Evolutionary conservation across 2,888 invertebrate species (phyloP).

Genomic region (Heliothis peltigera): DNA sequence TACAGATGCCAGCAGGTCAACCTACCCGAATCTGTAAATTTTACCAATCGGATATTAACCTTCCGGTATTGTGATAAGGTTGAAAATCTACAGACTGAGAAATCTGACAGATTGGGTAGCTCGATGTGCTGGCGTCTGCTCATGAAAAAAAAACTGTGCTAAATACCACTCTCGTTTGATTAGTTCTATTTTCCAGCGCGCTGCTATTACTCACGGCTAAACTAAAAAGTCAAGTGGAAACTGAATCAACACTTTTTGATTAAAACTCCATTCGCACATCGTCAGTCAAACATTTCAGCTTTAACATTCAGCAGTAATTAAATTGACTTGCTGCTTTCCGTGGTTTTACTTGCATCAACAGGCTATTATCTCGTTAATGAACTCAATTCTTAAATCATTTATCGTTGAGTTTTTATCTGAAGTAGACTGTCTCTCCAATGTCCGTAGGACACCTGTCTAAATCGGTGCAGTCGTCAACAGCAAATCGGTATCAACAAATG

Average conservation of each 20-base stretch:
- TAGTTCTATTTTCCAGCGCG: neutral
- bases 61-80: too few species aligned
- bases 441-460: too few species aligned
- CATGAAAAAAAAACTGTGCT: neutral
- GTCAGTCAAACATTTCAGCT: slow-evolving; percentile 17
- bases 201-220: neutral
- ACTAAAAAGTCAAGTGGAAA: slow-evolving; percentile 24
- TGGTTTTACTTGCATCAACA: neutral
- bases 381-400: accelerated
- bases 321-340: slow-evolving; percentile 10
- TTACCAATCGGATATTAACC: too few species aligned
- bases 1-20: too few species aligned
- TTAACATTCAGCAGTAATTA: slow-evolving; percentile 20
- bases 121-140: too few species aligned
- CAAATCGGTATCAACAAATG: too few species aligned
- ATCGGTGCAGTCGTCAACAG: too few species aligned
- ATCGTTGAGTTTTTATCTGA: too few species aligned
- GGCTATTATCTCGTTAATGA: neutral
- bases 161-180: slow-evolving; percentile 14
- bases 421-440: too few species aligned
- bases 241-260: slow-evolving; percentile 27
- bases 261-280: slow-evolving; percentile 24
- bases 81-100: too few species aligned
- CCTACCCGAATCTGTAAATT: neutral
- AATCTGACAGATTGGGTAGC: too few species aligned